Evolutionary conservation across 2,113 vertebrate species (phyloP), one percentile per base, ranked within the genome.

Genomic region (Grantiella picta): DNA sequence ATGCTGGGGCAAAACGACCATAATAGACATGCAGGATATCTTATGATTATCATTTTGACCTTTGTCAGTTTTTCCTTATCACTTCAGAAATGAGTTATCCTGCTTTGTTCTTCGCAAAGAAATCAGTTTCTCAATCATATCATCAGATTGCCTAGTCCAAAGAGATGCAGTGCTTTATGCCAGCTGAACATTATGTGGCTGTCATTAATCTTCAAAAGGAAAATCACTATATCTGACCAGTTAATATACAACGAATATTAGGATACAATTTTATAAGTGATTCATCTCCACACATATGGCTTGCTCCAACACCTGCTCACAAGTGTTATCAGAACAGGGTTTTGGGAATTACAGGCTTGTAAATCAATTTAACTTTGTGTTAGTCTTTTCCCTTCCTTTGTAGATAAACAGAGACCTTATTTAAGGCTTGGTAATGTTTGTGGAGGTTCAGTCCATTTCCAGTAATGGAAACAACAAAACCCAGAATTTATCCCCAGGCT

Each of bases 401-500:
- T 40, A 81, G 60, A 68, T n/a, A 82, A 95, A 66, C 10, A 81
- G 40, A 88, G 45, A 68, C 40, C 60, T 29, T 45, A 47, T 86
- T 96, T 83, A 75, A 57, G 42, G 49, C 53, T 83, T 64, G 80
- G 47, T 71, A 75, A 75, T n/a, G 40, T 69, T 38, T 83, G n/a
- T 59, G 44, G 23, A 84, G 17, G n/a, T 81, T 68, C 82, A 81
- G 64, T 70, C n/a, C 35, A 27, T 78, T 91, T 81, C 79, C 79
- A 95, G 79, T 56, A 95, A 83, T 11, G 40, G 76, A 92, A 96
- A 94, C 57, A 89, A 94, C 68, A 92, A 73, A 92, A 24, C 29
- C 2, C 64, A 79, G 76, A 60, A 89, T 95, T 96, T 90, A 94
- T 92, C 69, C 53, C 12, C 13, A 60, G 60, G 79, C 76, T 94